These are phyloP conservation scores for Limnephilus auricula DNA, from an alignment of 2,888 invertebrate genomes.

Conservation along the genomic window DNA sequence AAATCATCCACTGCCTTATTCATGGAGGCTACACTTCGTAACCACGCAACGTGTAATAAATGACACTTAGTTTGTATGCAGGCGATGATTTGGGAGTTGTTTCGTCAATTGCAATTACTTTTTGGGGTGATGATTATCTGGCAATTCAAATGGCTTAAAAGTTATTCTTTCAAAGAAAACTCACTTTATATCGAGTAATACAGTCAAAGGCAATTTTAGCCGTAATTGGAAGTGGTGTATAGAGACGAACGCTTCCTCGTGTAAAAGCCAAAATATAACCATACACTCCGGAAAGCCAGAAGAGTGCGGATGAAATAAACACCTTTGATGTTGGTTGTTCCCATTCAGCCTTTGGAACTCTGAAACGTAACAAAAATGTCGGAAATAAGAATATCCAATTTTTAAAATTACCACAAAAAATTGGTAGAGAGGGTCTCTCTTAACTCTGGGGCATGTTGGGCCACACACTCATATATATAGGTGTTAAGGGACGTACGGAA, in stretches of 20 bases:
- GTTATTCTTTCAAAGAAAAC: background rate
- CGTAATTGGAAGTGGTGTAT: slow-evolving; percentile 66
- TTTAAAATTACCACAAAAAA: too few relatives aligned
- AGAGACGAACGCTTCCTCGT: slow-evolving; percentile 67
- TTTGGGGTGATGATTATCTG: background rate
- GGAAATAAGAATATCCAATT: background rate
- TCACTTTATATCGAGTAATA: slow-evolving; percentile 42
- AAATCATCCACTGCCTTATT: too few relatives aligned
- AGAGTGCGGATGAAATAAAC: slow-evolving; percentile 67
- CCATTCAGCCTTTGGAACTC: background rate
- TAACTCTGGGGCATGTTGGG: too few relatives aligned
- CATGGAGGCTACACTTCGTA: too few relatives aligned
- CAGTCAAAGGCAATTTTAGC: slow-evolving; percentile 61
- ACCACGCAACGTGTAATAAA: too few relatives aligned
- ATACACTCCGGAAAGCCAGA: slow-evolving; percentile 68
- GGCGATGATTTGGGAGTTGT: background rate
- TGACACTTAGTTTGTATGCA: too few relatives aligned
- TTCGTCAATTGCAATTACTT: background rate
- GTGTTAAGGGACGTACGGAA: too few relatives aligned
- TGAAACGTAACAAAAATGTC: background rate
- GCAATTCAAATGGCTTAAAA: too few relatives aligned
- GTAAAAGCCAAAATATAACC: slow-evolving; percentile 65
- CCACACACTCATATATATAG: too few relatives aligned
- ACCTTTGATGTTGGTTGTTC: slow-evolving; percentile 38
- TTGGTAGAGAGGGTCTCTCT: too few relatives aligned